Evolutionary conservation across 1,140 invertebrate species (phyloP), one percentile per base, ranked within the genome.

Genomic region (Tetramorium simillimum): DNA sequence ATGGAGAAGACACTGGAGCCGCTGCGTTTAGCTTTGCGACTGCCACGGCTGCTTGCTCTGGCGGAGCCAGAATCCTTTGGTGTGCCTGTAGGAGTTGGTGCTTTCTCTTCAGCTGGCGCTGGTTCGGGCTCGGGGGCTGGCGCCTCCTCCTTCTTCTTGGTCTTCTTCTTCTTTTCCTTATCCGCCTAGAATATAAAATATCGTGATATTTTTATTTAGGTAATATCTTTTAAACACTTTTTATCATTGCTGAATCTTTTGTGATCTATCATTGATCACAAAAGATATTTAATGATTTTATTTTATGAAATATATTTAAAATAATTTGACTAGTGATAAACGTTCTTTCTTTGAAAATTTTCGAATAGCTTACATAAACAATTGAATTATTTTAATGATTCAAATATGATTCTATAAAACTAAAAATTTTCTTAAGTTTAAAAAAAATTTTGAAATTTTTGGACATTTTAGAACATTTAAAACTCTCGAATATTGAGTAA

Each of bases 1-100:
- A 98, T 98, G 93, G 98, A 98, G 96, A 99, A 99, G 92, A 99
- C 98, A 96, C 98, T 99, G 95, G 98, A 98, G 89, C 98, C 98
- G 93, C 97, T 97, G 92, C 98, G 96, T 96, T 98, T 98, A 85
- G 97, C 96, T 97, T 96, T 94, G 88, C 96, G 96, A 81, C 95
- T 96, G 86, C 98, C 98, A 92, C 97, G 97, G 93, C 98, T 97
- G 95, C 98, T 98, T 90, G 97, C 97, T 95, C 98, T 97, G 93
- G 96, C 96, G 76, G 97, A 97, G 84, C 97, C 97, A 69, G 95
- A 94, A 16, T 94, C 94, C 87, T 96, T 96, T 63, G 96, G 93
- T 12, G 94, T 94, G 9, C 93, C 91, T 16, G 91, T 89, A 18
- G 94, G 92, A 18, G 94, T 95, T 62, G 95, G 90, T 73, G 95